Percentiles rank a stretch among this genome's conserved stretches.
These are phyloP conservation scores for Tribolium castaneum DNA, from an alignment of 1,140 invertebrate genomes.

Conservation along the genomic window DNA sequence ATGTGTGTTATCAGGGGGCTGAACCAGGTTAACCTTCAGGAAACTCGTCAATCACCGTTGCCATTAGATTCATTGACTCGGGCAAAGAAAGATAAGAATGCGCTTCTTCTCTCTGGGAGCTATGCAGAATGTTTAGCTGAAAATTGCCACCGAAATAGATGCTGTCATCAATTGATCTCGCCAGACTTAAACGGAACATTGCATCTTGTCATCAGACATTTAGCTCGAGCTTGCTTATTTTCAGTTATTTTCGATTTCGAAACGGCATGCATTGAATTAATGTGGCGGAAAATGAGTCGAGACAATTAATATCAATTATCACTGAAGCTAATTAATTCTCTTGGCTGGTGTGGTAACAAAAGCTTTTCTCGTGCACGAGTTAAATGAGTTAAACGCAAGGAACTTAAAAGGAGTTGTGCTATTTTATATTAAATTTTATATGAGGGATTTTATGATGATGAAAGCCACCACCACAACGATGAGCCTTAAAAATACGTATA, in stretches of 20 bases:
- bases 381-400: slow-evolving; percentile 1
- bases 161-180: slow-evolving; percentile 46
- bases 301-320: slow-evolving; percentile 58
- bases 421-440: background rate
- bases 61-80: slow-evolving; percentile 13
- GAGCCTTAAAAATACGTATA: background rate
- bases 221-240: slow-evolving; percentile 24
- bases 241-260: slow-evolving; percentile 16
- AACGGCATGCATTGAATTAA: slow-evolving; percentile 46
- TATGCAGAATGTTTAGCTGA: slow-evolving; percentile 46
- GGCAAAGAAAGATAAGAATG: slow-evolving; percentile 7
- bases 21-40: background rate
- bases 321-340: slow-evolving; percentile 55
- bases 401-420: background rate
- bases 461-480: background rate
- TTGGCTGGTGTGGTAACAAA: slow-evolving; percentile 42
- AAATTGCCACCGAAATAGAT: slow-evolving; percentile 46
- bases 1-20: no score
- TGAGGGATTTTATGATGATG: background rate
- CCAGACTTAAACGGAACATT: slow-evolving; percentile 34
- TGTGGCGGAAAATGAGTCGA: slow-evolving; percentile 53
- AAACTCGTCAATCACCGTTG: slow-evolving; percentile 45
- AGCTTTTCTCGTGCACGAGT: slow-evolving; percentile 36
- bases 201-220: slow-evolving; percentile 42
- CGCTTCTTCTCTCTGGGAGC: background rate